A percentile compares a stretch with the other conserved stretches of the same genome.
phyloP scores from a whole-genome alignment of 2,113 vertebrate genomes.

The Arizona elegans region DNA sequence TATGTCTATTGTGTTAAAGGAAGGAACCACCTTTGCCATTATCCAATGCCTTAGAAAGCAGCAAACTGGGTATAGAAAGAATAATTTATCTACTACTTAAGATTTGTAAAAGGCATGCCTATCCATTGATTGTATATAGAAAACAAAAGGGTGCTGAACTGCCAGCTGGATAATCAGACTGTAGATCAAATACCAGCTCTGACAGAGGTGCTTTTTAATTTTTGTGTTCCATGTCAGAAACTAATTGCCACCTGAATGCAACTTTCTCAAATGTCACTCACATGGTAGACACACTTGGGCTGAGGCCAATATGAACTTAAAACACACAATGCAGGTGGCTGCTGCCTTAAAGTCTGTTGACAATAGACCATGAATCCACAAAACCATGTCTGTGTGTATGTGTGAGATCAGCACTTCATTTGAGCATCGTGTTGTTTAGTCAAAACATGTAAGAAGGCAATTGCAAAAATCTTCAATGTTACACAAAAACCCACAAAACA shows the following conservation, averaged over 20 bases:
- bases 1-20: background rate
- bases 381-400: conserved; percentile 29
- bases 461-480: background rate
- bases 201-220: conserved; percentile 53
- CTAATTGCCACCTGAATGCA: conserved; percentile 51
- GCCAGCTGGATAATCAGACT: conserved; percentile 54
- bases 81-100: conserved; percentile 26
- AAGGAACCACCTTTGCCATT: background rate
- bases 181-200: conserved; percentile 60
- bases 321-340: conserved; percentile 70
- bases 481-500: background rate
- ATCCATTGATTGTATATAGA: conserved; percentile 17
- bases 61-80: conserved; percentile 46
- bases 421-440: conserved; percentile 46
- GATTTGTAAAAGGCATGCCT: conserved; percentile 26
- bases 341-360: conserved; percentile 58
- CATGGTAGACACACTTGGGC: conserved; percentile 49
- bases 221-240: conserved; percentile 55
- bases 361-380: conserved; percentile 58
- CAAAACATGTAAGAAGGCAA: background rate
- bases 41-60: conserved; percentile 22
- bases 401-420: conserved; percentile 54
- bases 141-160: conserved; percentile 7
- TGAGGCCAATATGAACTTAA: conserved; percentile 64
- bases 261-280: conserved; percentile 56